These are phyloP conservation scores for Drymonia ruficornis DNA, from an alignment of 2,888 invertebrate genomes.

Conservation along the genomic window DNA sequence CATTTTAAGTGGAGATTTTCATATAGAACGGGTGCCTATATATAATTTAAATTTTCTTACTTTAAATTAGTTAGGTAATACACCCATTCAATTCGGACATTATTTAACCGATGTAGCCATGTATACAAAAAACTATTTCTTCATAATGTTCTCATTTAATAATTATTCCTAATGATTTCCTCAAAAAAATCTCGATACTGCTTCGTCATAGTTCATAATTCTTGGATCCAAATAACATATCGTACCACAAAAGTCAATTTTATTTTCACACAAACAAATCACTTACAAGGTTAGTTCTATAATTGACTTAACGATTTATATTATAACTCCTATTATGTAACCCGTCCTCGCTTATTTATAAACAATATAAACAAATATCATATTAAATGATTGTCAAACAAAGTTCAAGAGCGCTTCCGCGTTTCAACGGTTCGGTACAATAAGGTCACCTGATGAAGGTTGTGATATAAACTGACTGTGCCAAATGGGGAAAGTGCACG, in stretches of 20 bases:
- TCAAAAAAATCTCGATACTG: neutral
- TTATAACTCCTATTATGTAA: constrained; percentile 1
- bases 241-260: neutral
- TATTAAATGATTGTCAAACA: constrained; percentile 24
- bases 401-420: constrained; percentile 9
- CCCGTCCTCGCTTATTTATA: constrained; percentile 35
- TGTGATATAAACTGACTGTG: neutral
- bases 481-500: constrained; percentile 1
- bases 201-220: neutral
- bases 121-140: neutral
- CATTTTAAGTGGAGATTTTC: no score
- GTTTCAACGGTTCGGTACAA: neutral
- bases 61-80: no score
- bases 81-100: no score
- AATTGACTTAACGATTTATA: neutral
- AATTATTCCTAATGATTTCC: neutral
- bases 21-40: no score
- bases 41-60: no score
- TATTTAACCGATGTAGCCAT: neutral
- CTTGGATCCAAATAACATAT: neutral
- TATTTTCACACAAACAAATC: neutral
- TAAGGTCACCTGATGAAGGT: constrained; percentile 1
- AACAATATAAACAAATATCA: constrained; percentile 31
- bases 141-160: neutral
- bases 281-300: neutral